These are phyloP conservation scores for Eristalinus aeneus DNA, from an alignment of 2,888 invertebrate species.

Conservation along the genomic window DNA sequence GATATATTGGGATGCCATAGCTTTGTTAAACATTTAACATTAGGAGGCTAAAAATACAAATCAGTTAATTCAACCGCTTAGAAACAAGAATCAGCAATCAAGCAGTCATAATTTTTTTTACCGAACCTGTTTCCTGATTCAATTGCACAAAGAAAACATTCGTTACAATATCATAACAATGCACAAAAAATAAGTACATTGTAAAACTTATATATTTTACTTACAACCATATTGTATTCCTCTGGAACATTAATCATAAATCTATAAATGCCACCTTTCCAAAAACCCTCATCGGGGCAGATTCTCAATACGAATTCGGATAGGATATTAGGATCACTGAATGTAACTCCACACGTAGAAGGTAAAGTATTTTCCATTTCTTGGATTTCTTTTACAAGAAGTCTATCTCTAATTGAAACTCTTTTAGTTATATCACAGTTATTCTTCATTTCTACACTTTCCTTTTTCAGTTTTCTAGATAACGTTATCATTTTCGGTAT, in stretches of 20 bases:
- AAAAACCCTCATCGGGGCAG: conserved; percentile 92
- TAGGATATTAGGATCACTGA: conserved; percentile 91
- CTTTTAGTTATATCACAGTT: conserved; percentile 77
- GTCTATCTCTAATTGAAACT: conserved; percentile 83
- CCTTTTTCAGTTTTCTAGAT: conserved; percentile 63
- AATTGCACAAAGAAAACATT: too few species aligned
- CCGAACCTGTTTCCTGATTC: too few species aligned
- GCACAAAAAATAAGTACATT: too few species aligned
- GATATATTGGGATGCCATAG: conserved; percentile 98
- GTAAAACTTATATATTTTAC: too few species aligned
- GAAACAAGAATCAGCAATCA: too few species aligned
- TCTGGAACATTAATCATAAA: conserved; percentile 94
- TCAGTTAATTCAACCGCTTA: too few species aligned
- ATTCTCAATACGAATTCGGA: conserved; percentile 90
- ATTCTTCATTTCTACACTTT: conserved; percentile 53
- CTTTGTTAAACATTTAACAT: conserved; percentile 94
- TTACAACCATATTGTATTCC: conserved; percentile 97
- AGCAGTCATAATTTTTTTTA: too few species aligned
- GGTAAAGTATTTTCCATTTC: conserved; percentile 95
- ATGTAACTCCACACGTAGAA: conserved; percentile 88
- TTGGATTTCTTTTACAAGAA: conserved; percentile 87
- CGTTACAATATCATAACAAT: too few species aligned
- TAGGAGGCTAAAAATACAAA: conserved; percentile 88
- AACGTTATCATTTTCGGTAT: conserved; percentile 59
- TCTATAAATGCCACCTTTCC: conserved; percentile 92